phyloP scores from a whole-genome alignment of 2,113 vertebrate species.

The Lota lota region DNA sequence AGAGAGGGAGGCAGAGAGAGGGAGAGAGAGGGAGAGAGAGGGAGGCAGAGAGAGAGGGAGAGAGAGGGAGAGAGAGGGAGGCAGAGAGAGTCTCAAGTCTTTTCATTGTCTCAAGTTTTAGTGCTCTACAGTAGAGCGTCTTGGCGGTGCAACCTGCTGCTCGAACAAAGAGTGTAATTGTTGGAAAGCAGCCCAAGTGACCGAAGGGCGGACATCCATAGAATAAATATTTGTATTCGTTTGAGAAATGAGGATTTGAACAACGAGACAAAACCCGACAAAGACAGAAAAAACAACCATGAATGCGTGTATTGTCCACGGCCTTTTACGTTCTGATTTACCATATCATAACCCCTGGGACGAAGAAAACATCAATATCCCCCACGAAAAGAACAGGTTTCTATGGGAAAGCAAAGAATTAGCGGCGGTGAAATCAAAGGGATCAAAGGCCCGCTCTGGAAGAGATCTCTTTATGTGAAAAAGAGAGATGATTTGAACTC shows the following conservation, averaged over 20 bases:
- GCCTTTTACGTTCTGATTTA: constrained; percentile 96
- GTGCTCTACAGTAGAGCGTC: constrained; percentile 78
- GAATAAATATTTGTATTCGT: constrained; percentile 94
- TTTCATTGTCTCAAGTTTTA: constrained; percentile 72
- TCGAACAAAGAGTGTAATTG: constrained; percentile 84
- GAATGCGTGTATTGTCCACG: constrained; percentile 90
- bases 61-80: constrained; percentile 41
- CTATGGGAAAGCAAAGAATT: constrained; percentile 98
- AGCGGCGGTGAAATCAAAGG: constrained; percentile 78
- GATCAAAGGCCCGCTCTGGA: constrained; percentile 90
- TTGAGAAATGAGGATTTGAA: constrained; percentile 77
- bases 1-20: background rate
- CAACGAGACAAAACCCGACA: constrained; percentile 70
- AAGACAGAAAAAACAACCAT: constrained; percentile 71
- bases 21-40: background rate
- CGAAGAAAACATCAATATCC: constrained; percentile 99
- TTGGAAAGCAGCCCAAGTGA: constrained; percentile 84
- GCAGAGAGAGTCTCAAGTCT: constrained; percentile 64
- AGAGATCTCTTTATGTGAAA: constrained; percentile 82
- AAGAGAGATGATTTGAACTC: constrained; percentile 91
- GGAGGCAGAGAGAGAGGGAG: constrained; percentile 1
- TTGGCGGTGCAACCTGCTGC: constrained; percentile 90
- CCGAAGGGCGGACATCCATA: constrained; percentile 80
- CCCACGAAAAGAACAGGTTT: constrained; percentile 93
- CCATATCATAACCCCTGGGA: constrained; percentile 99